Evolutionary conservation across 2,113 vertebrate species (phyloP).

Genomic region (Lamprotornis superbus): DNA sequence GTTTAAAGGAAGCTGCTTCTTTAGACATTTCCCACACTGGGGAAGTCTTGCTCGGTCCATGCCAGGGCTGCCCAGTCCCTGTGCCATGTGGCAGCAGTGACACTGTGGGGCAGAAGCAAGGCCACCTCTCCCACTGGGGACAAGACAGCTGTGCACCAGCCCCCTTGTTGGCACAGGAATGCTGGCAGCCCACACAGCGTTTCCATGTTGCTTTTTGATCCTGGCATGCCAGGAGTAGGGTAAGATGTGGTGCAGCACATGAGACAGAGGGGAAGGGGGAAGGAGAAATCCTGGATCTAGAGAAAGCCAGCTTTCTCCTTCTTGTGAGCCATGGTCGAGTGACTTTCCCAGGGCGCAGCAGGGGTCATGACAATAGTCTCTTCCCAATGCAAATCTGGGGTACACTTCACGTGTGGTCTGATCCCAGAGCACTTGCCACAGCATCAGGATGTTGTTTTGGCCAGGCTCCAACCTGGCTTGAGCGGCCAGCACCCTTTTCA

Average conservation of each 20-base stretch:
- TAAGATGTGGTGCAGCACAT: neutral
- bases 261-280: neutral
- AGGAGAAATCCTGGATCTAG: neutral
- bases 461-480: neutral
- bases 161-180: neutral
- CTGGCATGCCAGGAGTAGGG: neutral
- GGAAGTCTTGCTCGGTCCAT: neutral
- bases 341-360: conserved; percentile 7
- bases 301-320: neutral
- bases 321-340: neutral
- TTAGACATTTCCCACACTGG: conserved; percentile 62
- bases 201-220: neutral
- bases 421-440: conserved; percentile 36
- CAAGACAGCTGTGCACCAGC: neutral
- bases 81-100: rapidly evolving
- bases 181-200: neutral
- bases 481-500: rapidly evolving
- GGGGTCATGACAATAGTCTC: neutral
- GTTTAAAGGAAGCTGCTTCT: conserved; percentile 39
- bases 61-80: neutral
- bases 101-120: neutral
- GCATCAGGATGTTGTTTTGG: conserved; percentile 39
- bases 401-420: conserved; percentile 1
- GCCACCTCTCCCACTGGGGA: neutral
- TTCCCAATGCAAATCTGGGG: neutral